Evolutionary conservation across 2,888 invertebrate species (phyloP), one percentile per base, ranked within the genome.

Genomic region (Odontothrips loti): DNA sequence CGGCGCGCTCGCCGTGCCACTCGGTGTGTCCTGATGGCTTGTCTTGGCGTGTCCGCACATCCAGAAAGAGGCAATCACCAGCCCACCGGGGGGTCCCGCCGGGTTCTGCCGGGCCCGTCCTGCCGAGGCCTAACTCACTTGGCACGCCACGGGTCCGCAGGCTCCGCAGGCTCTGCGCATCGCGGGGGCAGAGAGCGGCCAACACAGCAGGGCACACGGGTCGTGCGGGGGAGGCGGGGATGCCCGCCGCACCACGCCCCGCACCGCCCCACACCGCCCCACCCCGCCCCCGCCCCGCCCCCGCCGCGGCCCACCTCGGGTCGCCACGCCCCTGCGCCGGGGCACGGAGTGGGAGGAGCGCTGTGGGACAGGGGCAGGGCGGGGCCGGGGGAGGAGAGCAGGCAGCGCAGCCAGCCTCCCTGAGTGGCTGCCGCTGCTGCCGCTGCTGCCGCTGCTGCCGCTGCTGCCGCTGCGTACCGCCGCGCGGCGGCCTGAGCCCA

Each of bases 351-450:
- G 68, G 68, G 68, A 23, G 68, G 68, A 27, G 27, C 23, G 68
- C 8, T 12, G 68, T 23, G 68, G 68, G 68, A 4, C n/a, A 9
- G 20, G 63, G 63, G 63, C n/a, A n/a, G 63, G 68, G 68, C 23
- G 23, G 68, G 23, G 68, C 23, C 27, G 68, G 68, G 68, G 68
- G 23, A 27, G 68, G 23, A 12, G 68, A 27, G 58, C 20, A 15
- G 58, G 58, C 58, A 15, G 58, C 17, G 58, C 34, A 58, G 58
- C 27, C 27, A 8, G 68, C 68, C 68, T 75, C 68, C 27, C 68
- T 75, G 58, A 75, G 11, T 75, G 68, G 68, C 68, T 75, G 88
- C 88, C 87, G 87, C 88, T 88, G 88, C 80, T 80, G 78, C 79
- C 75, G 68, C 82, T 87, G 84, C 84, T 83, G 81, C 84, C 83